phyloP scores from a whole-genome alignment of 2,113 vertebrate genomes.

The Eubucco bourcierii region DNA sequence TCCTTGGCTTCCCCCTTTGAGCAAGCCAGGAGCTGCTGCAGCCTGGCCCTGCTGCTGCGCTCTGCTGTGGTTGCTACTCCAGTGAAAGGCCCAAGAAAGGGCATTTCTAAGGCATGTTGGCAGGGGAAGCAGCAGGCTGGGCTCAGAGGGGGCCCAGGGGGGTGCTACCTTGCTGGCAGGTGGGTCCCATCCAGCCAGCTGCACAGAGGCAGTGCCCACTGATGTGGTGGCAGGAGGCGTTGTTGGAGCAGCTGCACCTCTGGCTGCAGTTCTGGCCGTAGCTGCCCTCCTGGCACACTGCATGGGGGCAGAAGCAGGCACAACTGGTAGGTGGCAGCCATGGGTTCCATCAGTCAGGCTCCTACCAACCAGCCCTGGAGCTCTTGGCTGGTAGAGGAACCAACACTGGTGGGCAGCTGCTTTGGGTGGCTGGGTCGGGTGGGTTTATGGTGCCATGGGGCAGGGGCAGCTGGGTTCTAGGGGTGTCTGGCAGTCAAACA shows the following conservation, averaged over 20 bases:
- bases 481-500: background rate
- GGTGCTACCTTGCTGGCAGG: slow-evolving; percentile 83
- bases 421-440: background rate
- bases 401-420: fast-evolving
- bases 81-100: fast-evolving
- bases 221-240: slow-evolving; percentile 81
- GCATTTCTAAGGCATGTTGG: fast-evolving
- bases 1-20: background rate
- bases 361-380: background rate
- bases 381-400: background rate
- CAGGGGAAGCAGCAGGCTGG: background rate
- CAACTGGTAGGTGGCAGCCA: background rate
- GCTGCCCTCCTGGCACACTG: slow-evolving; percentile 81
- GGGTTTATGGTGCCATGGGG: background rate
- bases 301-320: background rate
- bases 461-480: background rate
- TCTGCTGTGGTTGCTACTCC: background rate
- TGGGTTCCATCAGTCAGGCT: background rate
- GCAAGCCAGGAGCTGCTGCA: fast-evolving
- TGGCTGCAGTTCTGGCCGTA: slow-evolving; percentile 86
- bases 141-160: fast-evolving
- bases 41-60: fast-evolving
- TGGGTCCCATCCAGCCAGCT: slow-evolving; percentile 84
- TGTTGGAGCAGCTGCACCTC: slow-evolving; percentile 81
- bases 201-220: slow-evolving; percentile 83